phyloP scores from a whole-genome alignment of 2,797 vertebrate species.

The Epinephelus coioides region DNA sequence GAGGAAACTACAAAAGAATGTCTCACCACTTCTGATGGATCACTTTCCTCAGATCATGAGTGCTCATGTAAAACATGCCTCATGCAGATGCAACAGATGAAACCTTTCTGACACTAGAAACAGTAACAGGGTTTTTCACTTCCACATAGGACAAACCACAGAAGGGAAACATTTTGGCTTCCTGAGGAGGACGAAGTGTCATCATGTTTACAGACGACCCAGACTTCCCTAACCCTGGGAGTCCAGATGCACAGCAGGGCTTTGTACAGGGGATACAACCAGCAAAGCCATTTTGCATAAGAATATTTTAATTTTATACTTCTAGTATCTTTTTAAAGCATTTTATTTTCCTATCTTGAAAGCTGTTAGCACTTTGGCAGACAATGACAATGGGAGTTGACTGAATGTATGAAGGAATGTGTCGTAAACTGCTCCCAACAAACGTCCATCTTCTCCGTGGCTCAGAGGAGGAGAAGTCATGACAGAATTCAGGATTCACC shows the following conservation, averaged over 20 bases:
- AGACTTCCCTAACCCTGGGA: constrained; percentile 3
- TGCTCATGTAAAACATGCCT: constrained; percentile 23
- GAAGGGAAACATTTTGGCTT: not conserved
- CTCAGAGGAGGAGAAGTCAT: not conserved
- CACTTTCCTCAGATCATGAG: not conserved
- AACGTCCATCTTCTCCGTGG: not conserved
- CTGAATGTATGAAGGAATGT: constrained; percentile 24
- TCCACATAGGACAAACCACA: constrained; percentile 1
- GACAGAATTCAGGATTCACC: not conserved
- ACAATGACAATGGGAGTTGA: not conserved
- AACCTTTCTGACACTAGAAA: constrained; percentile 12
- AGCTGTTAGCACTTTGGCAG: constrained; percentile 28
- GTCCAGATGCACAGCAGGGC: constrained; percentile 39
- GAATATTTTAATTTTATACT: constrained; percentile 16
- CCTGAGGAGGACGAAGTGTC: constrained; percentile 22
- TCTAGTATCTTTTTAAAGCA: constrained; percentile 19
- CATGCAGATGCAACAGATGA: not conserved
- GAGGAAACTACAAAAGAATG: constrained; percentile 1
- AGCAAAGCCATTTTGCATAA: constrained; percentile 29
- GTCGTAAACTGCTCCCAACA: not conserved
- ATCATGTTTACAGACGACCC: constrained; percentile 70
- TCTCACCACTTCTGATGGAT: not conserved
- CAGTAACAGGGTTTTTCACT: not conserved
- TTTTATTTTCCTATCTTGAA: constrained; percentile 39
- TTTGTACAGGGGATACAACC: constrained; percentile 32